Conservation (phyloP, 2,888 invertebrate species). For the Andrena hattorfiana region DNA sequence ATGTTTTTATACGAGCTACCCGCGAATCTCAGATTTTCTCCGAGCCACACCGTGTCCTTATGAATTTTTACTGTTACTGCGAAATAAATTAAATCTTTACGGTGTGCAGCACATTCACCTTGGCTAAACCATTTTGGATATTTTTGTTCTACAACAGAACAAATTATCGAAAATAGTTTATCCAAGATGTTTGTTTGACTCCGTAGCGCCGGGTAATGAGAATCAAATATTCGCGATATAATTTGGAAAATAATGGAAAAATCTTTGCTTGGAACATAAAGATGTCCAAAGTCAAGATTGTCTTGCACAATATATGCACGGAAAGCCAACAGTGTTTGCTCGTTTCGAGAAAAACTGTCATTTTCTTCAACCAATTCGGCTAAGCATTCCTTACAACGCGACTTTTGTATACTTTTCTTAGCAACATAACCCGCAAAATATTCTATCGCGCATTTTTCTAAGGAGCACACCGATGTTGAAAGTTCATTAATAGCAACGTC, state of each 20-base stretch:
- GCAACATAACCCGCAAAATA: slow-evolving; percentile 8
- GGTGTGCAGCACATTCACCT: slow-evolving; percentile 2
- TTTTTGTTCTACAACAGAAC: background rate
- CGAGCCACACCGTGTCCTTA: slow-evolving; percentile 2
- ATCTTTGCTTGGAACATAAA: background rate
- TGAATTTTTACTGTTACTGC: slow-evolving; percentile 1
- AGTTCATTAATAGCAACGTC: background rate
- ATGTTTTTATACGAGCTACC: background rate
- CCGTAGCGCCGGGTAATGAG: background rate
- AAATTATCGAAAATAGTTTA: too few relatives aligned
- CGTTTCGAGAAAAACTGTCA: too few relatives aligned
- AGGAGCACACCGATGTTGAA: background rate
- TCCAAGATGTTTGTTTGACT: too few relatives aligned
- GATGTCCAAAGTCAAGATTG: background rate
- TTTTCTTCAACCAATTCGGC: background rate
- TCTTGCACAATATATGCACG: background rate
- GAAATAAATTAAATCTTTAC: slow-evolving; percentile 6
- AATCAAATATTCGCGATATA: background rate
- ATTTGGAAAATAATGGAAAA: slow-evolving; percentile 11
- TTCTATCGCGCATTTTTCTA: slow-evolving; percentile 3
- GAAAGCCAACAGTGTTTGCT: background rate
- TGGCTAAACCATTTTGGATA: too few relatives aligned
- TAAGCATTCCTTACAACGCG: background rate
- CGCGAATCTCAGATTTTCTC: too few relatives aligned
- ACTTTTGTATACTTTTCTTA: background rate